These are phyloP conservation scores for Sebastes iracundus DNA, from an alignment of 2,797 vertebrate species.

Conservation along the genomic window DNA sequence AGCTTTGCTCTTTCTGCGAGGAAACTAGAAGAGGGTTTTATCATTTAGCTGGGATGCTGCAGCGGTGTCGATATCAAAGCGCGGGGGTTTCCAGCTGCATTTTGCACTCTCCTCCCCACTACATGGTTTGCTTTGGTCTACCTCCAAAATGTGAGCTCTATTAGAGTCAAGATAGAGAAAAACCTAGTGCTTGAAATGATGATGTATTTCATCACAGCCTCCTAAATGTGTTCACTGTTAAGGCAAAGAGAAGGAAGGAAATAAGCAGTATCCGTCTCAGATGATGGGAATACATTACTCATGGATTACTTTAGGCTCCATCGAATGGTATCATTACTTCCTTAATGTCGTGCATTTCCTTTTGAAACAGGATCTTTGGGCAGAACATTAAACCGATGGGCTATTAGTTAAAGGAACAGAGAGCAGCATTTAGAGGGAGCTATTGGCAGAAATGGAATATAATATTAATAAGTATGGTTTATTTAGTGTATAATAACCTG, in stretches of 20 bases:
- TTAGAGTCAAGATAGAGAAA: constrained; percentile 15
- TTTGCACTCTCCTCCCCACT: constrained; percentile 20
- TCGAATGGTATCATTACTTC: constrained; percentile 3
- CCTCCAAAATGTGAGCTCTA: constrained; percentile 19
- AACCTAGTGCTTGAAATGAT: constrained; percentile 1
- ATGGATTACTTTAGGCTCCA: constrained; percentile 17
- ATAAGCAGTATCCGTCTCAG: background rate
- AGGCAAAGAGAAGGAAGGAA: constrained; percentile 8
- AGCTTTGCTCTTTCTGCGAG: constrained; percentile 36
- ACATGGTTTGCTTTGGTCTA: constrained; percentile 28
- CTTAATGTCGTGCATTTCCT: constrained; percentile 36
- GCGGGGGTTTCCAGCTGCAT: background rate
- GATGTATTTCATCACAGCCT: constrained; percentile 5
- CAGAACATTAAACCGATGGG: constrained; percentile 10
- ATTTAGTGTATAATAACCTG: background rate
- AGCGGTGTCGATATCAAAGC: constrained; percentile 22
- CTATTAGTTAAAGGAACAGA: constrained; percentile 18
- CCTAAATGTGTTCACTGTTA: constrained; percentile 16
- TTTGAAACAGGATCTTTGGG: constrained; percentile 27
- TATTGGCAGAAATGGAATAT: background rate
- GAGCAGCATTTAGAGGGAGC: accelerated
- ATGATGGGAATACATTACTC: constrained; percentile 24
- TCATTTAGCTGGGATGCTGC: constrained; percentile 15
- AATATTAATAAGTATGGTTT: background rate
- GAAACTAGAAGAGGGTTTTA: constrained; percentile 28